Base-by-base conservation (phyloP, 1,140 invertebrate genomes). In the Lasioglossum albipes region DNA sequence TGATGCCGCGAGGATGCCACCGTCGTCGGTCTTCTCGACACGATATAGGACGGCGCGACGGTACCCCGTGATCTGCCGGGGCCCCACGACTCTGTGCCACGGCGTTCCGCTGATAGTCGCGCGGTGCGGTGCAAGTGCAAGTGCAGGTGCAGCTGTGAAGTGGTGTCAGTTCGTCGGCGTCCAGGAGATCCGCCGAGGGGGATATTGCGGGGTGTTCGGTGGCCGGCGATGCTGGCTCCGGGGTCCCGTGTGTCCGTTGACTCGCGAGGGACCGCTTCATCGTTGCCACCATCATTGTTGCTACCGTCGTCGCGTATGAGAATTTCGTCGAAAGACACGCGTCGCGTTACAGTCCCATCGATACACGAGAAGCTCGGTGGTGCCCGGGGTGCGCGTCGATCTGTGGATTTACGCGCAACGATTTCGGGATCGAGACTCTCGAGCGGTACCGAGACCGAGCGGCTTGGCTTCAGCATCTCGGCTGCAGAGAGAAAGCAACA, bases 91-190 rank as follows among this genome's bases (percentile, higher is more conserved):
- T 66, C 65, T 41, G 62, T 78, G 87, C 87, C 83, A 83, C 85
- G 83, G 61, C 61, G 59, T 70, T 22, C 20, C 36, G 67, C 59
- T 70, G 57, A 67, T 75, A 75, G 42, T 62, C 68, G 65, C 57
- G 36, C 45, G 57, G 81, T 88, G 86, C 81, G 65, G 87, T 84
- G 85, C 77, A 85, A 84, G 82, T 85, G 82, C 82, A 68, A 80
- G 87, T 86, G 88, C 89, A 90, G 89, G 90, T 91, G 90, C 88
- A 84, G 49, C 78, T 85, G 81, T 80, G 75, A 65, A 65, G 75
- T 82, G 81, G 71, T 82, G 79, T 57, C 74, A 74, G 57, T 74
- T 61, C 69, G 52, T 54, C 69, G 52, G 73, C 66, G n/a, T 57
- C 6, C 20, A 9, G 59, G 57, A 27, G 36, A 57, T n/a, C 59